Conservation (phyloP, 2,888 invertebrate genomes). For the Oxystoma pomonae region DNA sequence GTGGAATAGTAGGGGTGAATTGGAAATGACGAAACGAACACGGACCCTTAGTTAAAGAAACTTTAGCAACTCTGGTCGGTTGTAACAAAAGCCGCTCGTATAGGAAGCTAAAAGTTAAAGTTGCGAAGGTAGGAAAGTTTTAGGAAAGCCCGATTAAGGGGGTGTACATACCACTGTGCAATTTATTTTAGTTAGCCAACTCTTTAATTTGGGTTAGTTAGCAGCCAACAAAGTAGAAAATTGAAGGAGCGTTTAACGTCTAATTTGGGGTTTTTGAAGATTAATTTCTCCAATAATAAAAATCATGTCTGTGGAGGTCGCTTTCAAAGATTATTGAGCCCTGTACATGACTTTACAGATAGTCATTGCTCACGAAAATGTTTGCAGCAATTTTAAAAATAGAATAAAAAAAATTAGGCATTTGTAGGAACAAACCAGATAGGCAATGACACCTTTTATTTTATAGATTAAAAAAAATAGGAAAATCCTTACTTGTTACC, state of each 20-base stretch:
- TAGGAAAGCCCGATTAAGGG: background rate
- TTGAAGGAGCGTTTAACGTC: background rate
- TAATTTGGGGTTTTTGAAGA: background rate
- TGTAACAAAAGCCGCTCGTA: background rate
- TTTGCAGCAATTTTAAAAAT: too few species aligned
- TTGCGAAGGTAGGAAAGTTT: background rate
- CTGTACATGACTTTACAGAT: too few species aligned
- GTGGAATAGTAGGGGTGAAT: background rate
- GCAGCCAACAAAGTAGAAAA: background rate
- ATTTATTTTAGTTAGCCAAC: background rate
- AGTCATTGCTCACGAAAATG: too few species aligned
- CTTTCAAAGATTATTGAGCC: too few species aligned
- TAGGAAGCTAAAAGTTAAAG: background rate
- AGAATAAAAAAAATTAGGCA: too few species aligned
- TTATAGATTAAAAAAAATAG: too few species aligned
- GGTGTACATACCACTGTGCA: background rate
- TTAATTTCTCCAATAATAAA: too few species aligned
- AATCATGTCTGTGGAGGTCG: too few species aligned
- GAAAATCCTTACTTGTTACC: too few species aligned
- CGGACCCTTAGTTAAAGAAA: background rate
- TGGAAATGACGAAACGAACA: background rate
- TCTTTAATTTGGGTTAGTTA: background rate
- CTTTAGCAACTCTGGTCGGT: background rate
- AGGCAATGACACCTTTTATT: too few species aligned
- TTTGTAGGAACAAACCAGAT: too few species aligned